Conservation (phyloP, 2,113 vertebrate species). For the Jacana jacana region DNA sequence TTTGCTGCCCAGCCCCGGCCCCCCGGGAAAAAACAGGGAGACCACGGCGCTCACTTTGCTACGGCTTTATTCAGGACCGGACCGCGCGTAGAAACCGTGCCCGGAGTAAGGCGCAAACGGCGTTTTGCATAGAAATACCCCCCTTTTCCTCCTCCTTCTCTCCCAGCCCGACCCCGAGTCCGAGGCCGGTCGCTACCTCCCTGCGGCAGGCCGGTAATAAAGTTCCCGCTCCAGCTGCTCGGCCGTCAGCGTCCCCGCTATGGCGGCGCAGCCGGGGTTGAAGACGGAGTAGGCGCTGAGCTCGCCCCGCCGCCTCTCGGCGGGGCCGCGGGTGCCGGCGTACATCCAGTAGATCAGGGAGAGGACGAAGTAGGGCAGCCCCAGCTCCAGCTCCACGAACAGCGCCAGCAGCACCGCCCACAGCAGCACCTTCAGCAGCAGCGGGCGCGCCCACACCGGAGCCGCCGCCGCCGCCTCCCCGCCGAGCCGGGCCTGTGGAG, state of each 20-base stretch:
- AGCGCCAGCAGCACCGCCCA: slow-evolving; percentile 90
- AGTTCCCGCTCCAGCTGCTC: slow-evolving; percentile 93
- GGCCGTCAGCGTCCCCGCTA: slow-evolving; percentile 88
- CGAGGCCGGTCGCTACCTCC: neutral
- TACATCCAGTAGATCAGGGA: slow-evolving; percentile 94
- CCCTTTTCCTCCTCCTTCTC: neutral
- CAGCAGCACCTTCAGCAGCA: slow-evolving; percentile 84
- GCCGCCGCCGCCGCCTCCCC: neutral
- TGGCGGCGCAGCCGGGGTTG: slow-evolving; percentile 89
- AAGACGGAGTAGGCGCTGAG: slow-evolving; percentile 95
- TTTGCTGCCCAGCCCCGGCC: neutral
- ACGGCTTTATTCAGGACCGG: neutral
- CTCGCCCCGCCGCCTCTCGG: slow-evolving; percentile 78
- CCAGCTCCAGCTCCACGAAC: slow-evolving; percentile 88
- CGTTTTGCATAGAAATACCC: neutral
- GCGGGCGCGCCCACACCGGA: neutral
- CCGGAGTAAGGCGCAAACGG: neutral
- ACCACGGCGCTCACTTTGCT: neutral
- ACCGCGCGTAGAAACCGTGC: too few relatives aligned
- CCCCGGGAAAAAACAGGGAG: neutral
- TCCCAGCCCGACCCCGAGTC: neutral
- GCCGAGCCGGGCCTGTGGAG: neutral
- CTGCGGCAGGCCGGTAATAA: slow-evolving; percentile 75
- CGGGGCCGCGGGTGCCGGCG: slow-evolving; percentile 81
- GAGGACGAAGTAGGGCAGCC: slow-evolving; percentile 86